phyloP scores from a whole-genome alignment of 2,113 vertebrate genomes.

The Caloenas nicobarica region DNA sequence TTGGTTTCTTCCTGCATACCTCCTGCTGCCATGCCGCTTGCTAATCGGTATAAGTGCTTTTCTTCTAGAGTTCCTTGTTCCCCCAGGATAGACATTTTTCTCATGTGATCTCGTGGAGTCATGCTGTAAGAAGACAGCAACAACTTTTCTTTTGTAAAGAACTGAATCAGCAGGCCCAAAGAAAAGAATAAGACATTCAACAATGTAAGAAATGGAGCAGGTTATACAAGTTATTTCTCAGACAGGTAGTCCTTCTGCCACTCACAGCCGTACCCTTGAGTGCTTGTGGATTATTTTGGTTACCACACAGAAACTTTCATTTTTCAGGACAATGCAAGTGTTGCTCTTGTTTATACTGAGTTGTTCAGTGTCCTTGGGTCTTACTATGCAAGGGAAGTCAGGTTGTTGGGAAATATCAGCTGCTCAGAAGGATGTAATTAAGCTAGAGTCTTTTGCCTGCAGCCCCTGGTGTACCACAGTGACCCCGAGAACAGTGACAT shows the following conservation, averaged over 20 bases:
- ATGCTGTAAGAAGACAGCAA: constrained; percentile 67
- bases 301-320: not conserved
- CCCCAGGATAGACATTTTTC: constrained; percentile 85
- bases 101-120: constrained; percentile 86
- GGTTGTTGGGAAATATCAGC: not conserved
- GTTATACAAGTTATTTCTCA: not conserved
- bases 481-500: not conserved
- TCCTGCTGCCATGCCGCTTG: constrained; percentile 86
- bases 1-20: constrained; percentile 70
- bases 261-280: not conserved
- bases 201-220: not conserved
- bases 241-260: not conserved
- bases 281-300: not conserved
- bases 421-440: not conserved
- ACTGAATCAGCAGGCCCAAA: not conserved
- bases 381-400: not conserved
- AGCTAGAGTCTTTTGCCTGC: not conserved
- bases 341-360: not conserved
- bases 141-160: not conserved
- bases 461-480: not conserved
- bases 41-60: constrained; percentile 84
- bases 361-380: not conserved
- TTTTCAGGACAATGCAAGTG: not conserved
- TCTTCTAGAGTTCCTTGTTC: constrained; percentile 84
- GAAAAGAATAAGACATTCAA: not conserved